Evolutionary conservation across 2,888 invertebrate species (phyloP).

Genomic region (Drosophila algonquin): DNA sequence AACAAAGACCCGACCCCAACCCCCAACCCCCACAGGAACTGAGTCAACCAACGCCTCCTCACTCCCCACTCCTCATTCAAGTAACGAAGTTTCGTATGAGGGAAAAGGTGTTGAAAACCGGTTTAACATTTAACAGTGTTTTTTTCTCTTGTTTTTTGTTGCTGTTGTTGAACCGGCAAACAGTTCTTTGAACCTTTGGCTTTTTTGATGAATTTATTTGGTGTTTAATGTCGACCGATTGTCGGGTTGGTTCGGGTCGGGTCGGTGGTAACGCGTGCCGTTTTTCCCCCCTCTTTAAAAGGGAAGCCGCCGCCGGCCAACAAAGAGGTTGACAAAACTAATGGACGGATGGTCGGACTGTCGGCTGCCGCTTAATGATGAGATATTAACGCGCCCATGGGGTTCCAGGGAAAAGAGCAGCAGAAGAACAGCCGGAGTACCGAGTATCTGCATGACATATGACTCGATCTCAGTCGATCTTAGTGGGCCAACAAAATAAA

Average conservation of each 20-base stretch:
- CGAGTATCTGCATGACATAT: constrained; percentile 26
- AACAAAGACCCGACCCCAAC: constrained; percentile 20
- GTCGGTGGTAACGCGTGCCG: constrained; percentile 64
- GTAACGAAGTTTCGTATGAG: not conserved
- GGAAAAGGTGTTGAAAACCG: constrained; percentile 49
- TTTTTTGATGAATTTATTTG: constrained; percentile 72
- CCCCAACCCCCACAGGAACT: constrained; percentile 10
- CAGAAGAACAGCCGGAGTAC: not conserved
- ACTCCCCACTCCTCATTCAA: not conserved
- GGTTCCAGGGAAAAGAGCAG: constrained; percentile 42
- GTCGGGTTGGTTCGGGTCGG: constrained; percentile 23
- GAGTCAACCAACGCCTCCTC: constrained; percentile 24
- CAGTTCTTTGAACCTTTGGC: constrained; percentile 73
- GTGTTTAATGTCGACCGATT: constrained; percentile 66
- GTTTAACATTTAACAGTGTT: constrained; percentile 46
- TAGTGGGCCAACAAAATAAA: not conserved
- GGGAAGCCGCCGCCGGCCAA: constrained; percentile 34
- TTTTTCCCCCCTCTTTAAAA: constrained; percentile 34
- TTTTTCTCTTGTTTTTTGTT: not conserved
- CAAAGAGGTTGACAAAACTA: constrained; percentile 41
- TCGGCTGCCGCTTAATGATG: constrained; percentile 58
- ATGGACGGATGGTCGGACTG: constrained; percentile 9
- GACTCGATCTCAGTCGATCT: constrained; percentile 4
- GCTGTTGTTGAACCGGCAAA: constrained; percentile 47
- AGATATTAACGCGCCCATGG: constrained; percentile 44